A percentile compares a stretch with the other conserved stretches of the same genome.
Evolutionary conservation across 2,113 vertebrate genomes (phyloP).

Genomic region (Dissostichus mawsoni): DNA sequence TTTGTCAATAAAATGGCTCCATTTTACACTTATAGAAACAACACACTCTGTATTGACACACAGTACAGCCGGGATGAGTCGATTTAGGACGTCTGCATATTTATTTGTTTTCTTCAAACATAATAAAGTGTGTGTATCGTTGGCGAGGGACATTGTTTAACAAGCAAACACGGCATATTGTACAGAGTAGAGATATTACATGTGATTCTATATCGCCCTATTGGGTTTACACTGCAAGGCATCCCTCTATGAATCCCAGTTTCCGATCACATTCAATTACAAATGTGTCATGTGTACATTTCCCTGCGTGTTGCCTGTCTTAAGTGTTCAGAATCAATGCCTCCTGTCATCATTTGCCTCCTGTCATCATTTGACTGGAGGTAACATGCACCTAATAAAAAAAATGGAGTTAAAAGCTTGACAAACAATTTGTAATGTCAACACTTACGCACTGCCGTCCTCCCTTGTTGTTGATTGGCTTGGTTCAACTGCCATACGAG

Average conservation of each 20-base stretch:
- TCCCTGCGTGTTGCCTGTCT: not conserved
- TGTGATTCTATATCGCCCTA: not conserved
- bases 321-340: not conserved
- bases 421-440: constrained; percentile 12
- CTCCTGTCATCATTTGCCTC: not conserved
- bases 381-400: not conserved
- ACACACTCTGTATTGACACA: no score
- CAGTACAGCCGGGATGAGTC: not conserved
- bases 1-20: not conserved
- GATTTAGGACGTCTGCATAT: not conserved
- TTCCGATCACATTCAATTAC: not conserved
- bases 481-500: constrained; percentile 35
- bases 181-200: not conserved
- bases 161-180: not conserved
- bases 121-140: not conserved
- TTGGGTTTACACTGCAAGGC: not conserved
- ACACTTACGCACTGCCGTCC: constrained; percentile 15
- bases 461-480: constrained; percentile 60
- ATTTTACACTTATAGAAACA: no score
- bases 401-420: not conserved
- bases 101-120: not conserved
- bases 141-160: not conserved
- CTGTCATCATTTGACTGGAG: not conserved
- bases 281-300: not conserved
- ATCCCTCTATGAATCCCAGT: not conserved